These are phyloP conservation scores for Alosa alosa DNA, from an alignment of 2,113 vertebrate genomes.

Conservation along the genomic window DNA sequence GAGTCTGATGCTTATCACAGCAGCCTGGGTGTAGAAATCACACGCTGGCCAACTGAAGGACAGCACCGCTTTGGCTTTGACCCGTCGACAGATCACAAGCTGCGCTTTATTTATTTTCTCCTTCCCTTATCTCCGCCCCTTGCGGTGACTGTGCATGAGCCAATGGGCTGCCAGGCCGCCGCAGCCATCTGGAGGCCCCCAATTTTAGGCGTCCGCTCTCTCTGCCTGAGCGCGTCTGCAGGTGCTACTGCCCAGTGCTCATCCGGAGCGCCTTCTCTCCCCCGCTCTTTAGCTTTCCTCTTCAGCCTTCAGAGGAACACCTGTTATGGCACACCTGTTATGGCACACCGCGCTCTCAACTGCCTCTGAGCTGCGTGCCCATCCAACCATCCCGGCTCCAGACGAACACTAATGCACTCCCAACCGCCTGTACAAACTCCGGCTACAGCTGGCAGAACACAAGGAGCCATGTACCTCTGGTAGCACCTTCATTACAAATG, in stretches of 20 bases:
- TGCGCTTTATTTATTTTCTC: not conserved
- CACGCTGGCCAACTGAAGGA: constrained; percentile 52
- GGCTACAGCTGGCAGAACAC: not conserved
- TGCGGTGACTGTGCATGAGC: constrained; percentile 54
- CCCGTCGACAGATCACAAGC: constrained; percentile 57
- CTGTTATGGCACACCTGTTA: constrained; percentile 61
- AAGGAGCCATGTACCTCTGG: constrained; percentile 1
- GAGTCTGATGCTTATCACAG: constrained; percentile 12
- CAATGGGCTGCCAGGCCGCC: constrained; percentile 56
- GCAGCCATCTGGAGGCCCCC: constrained; percentile 62
- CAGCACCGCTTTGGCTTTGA: constrained; percentile 59
- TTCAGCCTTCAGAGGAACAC: constrained; percentile 48
- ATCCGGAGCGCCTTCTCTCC: constrained; percentile 31
- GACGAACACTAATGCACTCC: constrained; percentile 48
- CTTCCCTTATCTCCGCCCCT: constrained; percentile 43
- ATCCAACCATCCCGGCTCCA: constrained; percentile 29
- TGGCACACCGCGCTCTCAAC: constrained; percentile 28
- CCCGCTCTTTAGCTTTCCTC: constrained; percentile 45
- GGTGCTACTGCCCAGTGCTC: constrained; percentile 30
- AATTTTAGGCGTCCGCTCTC: constrained; percentile 14
- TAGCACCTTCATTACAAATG: not conserved
- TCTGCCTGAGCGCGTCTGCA: constrained; percentile 32
- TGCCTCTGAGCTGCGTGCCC: constrained; percentile 50
- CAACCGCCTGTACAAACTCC: not conserved
- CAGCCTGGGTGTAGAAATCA: not conserved